Base-by-base conservation (phyloP, 2,888 invertebrate genomes). In the Cheilosia impressa region DNA sequence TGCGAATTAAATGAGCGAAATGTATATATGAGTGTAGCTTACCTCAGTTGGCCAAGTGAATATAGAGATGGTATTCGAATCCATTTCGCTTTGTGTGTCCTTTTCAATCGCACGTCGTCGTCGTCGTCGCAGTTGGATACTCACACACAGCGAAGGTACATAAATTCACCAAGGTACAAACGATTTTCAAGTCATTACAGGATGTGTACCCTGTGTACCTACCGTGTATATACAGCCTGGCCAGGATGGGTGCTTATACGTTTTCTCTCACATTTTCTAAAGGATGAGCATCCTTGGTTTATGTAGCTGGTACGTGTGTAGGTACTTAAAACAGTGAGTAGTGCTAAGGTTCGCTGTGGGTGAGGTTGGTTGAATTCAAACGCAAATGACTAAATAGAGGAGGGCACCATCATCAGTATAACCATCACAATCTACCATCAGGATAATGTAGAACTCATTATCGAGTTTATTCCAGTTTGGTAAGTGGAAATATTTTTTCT, bases 401-500 rank as follows among this genome's bases (percentile, higher is more conserved):
- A n/a, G 62, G 22, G 45, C 31, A 53, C n/a, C 60, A 62, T 66
- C 38, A 13, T 38, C 68, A 52, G 55, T 43, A 73, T 9, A 45
- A 52, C 73, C 79, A 83, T 83, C 73, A 75, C 52, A 73, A 75
- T 73, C 73, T 57, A 62, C 27, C 83, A 79, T 63, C 68, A 83
- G 69, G 78, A 79, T 83, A 79, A 84, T 84, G 83, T 68, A 79
- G 79, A 79, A 69, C 83, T 84, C 83, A 84, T 84, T 84, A 79
- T 79, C 75, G 79, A 79, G 79, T 79, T 84, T 79, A 79, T 84
- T 84, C 79, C 69, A 84, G 73, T 84, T 84, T 84, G 83, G 68
- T 69, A 69, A 79, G 83, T 84, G 69, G 79, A 84, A 84, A 75
- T 78, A 78, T 69, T 84, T 75, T 47, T 75, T 31, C 58, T 38